Base-by-base conservation (phyloP, 2,888 invertebrate species). In the Eupithecia centaureata region DNA sequence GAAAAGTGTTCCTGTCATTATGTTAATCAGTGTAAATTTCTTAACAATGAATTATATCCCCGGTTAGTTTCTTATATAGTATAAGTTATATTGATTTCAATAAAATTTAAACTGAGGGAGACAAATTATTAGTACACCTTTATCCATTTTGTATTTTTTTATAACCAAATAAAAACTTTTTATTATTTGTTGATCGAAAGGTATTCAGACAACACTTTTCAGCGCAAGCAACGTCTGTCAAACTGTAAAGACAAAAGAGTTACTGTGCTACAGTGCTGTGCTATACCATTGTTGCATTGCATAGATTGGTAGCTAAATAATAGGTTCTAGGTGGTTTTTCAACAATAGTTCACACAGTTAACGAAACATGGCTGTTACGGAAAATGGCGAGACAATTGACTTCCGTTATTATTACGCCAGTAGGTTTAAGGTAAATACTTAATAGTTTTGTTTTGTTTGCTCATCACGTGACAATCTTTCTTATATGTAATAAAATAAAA, bases 1-100 rank as follows among this genome's bases (percentile, higher is more conserved):
- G 73, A 95, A 94, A 51, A 95, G 81, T n/a, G 94, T 94, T 35
- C 94, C 94, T 12, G 94, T 86, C 94, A 94, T 94, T 62, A n/a
- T n/a, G n/a, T 38, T 58, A 47, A 30, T 10, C 12, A 60, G 7
- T 38, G 7, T 38, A 38, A 3, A 3, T 38, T 38, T 38, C 15
- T n/a, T n/a, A n/a, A n/a, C n/a, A n/a, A n/a, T n/a, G n/a, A n/a
- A n/a, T n/a, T n/a, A n/a, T n/a, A n/a, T n/a, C n/a, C n/a, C n/a
- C n/a, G n/a, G n/a, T n/a, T n/a, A n/a, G n/a, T n/a, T n/a, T n/a
- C n/a, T n/a, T n/a, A n/a, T n/a, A n/a, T n/a, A n/a, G n/a, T n/a
- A n/a, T n/a, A n/a, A n/a, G n/a, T n/a, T n/a, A n/a, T n/a, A n/a
- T n/a, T n/a, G n/a, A n/a, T n/a, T n/a, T n/a, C n/a, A n/a, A n/a